These are phyloP conservation scores for Euwallacea fornicatus DNA, from an alignment of 1,140 invertebrate species.

Conservation along the genomic window DNA sequence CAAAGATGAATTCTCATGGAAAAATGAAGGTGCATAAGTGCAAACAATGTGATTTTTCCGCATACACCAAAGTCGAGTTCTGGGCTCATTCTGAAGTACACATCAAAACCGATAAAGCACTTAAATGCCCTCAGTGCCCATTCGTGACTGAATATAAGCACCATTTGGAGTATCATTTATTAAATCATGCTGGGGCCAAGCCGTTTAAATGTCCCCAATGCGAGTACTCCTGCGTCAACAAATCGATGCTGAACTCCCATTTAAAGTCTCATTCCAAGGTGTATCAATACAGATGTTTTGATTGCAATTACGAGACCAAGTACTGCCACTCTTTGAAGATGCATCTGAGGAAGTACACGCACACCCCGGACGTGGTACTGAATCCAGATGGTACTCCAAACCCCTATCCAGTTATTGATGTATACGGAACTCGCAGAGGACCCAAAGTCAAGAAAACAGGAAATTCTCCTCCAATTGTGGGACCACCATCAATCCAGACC, in stretches of 20 bases:
- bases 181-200: constrained; percentile 92
- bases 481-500: too few relatives aligned
- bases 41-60: constrained; percentile 86
- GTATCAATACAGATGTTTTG: constrained; percentile 93
- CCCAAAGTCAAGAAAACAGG: constrained; percentile 68
- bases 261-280: constrained; percentile 97
- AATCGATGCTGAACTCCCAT: constrained; percentile 99
- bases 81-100: constrained; percentile 91
- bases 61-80: constrained; percentile 86
- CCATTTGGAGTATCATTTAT: constrained; percentile 94
- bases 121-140: constrained; percentile 89
- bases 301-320: constrained; percentile 97
- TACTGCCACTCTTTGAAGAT: constrained; percentile 97
- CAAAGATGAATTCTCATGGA: constrained; percentile 77
- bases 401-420: constrained; percentile 83
- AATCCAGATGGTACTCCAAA: constrained; percentile 88
- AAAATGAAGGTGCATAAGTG: constrained; percentile 89
- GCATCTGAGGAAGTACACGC: constrained; percentile 89
- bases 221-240: constrained; percentile 94
- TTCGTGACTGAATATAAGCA: constrained; percentile 99
- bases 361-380: constrained; percentile 82
- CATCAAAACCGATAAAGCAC: constrained; percentile 89
- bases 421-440: constrained; percentile 84
- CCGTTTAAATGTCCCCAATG: constrained; percentile 96
- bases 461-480: not conserved